phyloP scores from a whole-genome alignment of 2,113 vertebrate species.

The Phalacrocorax aristotelis region DNA sequence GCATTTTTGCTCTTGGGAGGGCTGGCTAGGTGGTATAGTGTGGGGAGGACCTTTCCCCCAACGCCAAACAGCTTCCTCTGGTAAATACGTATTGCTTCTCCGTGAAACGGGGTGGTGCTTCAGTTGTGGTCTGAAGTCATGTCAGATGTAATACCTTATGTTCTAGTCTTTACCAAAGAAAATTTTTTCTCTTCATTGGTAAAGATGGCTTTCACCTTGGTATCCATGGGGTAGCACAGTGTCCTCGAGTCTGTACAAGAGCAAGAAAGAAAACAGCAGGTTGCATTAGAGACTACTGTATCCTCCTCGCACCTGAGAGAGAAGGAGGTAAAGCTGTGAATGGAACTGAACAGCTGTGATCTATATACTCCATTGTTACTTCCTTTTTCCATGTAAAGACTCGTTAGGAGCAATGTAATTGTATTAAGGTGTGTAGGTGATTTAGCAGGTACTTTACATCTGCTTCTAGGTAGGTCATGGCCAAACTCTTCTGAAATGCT shows the following conservation, averaged over 20 bases:
- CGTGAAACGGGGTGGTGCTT: not conserved
- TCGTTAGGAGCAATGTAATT: not conserved
- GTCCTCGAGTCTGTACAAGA: not conserved
- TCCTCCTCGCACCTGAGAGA: not conserved
- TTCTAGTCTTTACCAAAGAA: not conserved
- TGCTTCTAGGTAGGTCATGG: not conserved
- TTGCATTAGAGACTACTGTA: not conserved
- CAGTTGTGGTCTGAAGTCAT: not conserved
- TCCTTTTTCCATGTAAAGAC: not conserved
- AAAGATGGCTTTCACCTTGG: not conserved
- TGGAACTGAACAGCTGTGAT: not conserved
- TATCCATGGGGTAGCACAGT: rapidly evolving
- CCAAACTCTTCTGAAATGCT: constrained; percentile 10
- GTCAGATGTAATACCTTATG: not conserved
- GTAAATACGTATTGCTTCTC: not conserved
- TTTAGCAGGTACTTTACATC: not conserved
- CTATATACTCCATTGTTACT: not conserved
- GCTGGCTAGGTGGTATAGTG: not conserved
- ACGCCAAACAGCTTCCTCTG: not conserved
- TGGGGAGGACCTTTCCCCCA: not conserved
- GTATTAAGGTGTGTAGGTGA: not conserved
- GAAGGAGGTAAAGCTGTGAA: not conserved
- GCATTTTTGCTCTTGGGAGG: not conserved
- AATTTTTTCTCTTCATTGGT: not conserved
- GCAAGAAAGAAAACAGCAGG: not conserved